Conservation (phyloP, 2,113 vertebrate genomes). For the Planiliza haematocheilus region DNA sequence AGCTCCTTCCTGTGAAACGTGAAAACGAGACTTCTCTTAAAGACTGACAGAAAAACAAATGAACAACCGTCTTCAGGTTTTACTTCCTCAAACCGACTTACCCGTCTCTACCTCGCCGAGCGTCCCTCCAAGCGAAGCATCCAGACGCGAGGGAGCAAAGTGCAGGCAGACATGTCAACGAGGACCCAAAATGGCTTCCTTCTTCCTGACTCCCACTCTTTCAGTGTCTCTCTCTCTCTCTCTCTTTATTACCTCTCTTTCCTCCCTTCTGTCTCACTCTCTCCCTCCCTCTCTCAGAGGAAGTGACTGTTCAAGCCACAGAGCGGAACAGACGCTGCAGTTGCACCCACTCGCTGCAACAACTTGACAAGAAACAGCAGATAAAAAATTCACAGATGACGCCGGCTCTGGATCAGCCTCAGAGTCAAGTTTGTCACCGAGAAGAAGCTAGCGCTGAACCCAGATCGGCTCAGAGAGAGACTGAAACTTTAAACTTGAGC, state of each 20-base stretch:
- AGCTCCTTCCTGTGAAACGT: background rate
- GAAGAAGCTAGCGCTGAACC: background rate
- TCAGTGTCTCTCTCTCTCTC: conserved; percentile 40
- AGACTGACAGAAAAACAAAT: background rate
- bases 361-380: background rate
- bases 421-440: too few relatives aligned
- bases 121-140: background rate
- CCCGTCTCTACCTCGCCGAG: background rate
- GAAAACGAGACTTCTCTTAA: conserved; percentile 6
- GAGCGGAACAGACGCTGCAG: conserved; percentile 59
- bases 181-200: conserved; percentile 72
- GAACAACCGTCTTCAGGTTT: conserved; percentile 4
- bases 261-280: conserved; percentile 3
- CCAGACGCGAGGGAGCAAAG: background rate
- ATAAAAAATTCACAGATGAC: background rate
- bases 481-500: too few relatives aligned
- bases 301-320: conserved; percentile 71
- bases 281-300: conserved; percentile 47
- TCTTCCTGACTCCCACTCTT: conserved; percentile 19
- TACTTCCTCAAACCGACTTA: conserved; percentile 27
- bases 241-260: conserved; percentile 13
- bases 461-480: background rate
- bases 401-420: background rate
- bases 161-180: background rate
- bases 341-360: conserved; percentile 52